Conservation (phyloP, 53 echinoderm and acorn worm species). For the Apostichopus leukothele region DNA sequence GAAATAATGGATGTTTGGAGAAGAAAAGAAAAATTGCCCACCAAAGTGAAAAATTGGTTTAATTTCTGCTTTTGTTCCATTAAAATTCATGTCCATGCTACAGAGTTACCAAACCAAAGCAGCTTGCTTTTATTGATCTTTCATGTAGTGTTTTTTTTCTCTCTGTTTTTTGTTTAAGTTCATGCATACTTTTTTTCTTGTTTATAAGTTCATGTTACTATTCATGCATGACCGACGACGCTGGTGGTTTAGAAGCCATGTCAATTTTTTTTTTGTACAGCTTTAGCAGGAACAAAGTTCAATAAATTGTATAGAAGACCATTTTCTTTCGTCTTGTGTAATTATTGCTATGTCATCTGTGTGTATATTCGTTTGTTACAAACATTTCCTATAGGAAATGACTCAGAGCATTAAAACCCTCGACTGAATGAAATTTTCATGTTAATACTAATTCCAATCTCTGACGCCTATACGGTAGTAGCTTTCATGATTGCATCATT, state of each 20-base stretch:
- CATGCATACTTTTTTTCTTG: neutral
- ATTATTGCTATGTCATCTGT: too few relatives aligned
- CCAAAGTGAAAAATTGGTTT: neutral
- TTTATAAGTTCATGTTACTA: neutral
- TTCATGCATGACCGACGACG: neutral
- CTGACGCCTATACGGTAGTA: too few relatives aligned
- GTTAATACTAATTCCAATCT: too few relatives aligned
- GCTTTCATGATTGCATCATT: too few relatives aligned
- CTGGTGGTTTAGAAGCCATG: slow-evolving; percentile 7
- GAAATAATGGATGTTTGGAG: neutral
- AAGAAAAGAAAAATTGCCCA: neutral
- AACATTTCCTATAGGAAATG: too few relatives aligned
- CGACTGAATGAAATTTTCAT: too few relatives aligned
- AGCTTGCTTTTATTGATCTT: neutral
- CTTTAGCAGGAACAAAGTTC: slow-evolving; percentile 9
- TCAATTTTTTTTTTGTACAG: slow-evolving; percentile 21
- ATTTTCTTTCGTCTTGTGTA: too few relatives aligned
- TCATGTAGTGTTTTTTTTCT: neutral
- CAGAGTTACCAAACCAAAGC: neutral
- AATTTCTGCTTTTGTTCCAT: neutral
- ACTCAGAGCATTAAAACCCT: too few relatives aligned
- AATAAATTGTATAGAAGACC: neutral
- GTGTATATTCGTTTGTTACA: too few relatives aligned
- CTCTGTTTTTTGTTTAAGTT: neutral
- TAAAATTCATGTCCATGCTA: neutral